These are phyloP conservation scores for Nebria ingens DNA, from an alignment of 1,140 invertebrate species.

Conservation along the genomic window DNA sequence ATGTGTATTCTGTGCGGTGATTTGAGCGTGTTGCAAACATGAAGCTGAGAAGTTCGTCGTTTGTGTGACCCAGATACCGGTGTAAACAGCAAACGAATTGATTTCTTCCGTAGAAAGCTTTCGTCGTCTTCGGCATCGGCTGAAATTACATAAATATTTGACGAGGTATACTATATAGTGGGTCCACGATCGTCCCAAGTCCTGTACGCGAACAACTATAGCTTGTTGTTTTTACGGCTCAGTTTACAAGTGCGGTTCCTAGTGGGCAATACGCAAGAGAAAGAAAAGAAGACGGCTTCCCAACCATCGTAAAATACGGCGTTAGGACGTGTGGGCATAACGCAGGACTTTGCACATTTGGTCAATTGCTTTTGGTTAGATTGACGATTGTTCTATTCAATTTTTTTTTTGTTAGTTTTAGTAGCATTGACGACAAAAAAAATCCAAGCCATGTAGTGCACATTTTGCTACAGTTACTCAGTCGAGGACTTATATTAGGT, in stretches of 20 bases:
- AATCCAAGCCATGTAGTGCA: too few relatives aligned
- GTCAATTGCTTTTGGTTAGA: too few relatives aligned
- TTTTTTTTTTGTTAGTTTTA: too few relatives aligned
- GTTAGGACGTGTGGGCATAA: too few relatives aligned
- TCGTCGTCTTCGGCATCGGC: not conserved
- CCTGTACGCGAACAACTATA: not conserved
- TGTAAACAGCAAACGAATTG: conserved; percentile 4
- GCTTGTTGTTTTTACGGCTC: not conserved
- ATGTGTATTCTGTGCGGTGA: not conserved
- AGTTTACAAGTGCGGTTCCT: not conserved
- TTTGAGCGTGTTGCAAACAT: not conserved
- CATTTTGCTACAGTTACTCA: too few relatives aligned
- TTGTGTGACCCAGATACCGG: not conserved
- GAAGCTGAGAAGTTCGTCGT: not conserved
- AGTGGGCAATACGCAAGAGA: not conserved
- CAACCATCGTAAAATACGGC: too few relatives aligned
- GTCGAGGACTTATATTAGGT: too few relatives aligned
- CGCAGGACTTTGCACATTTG: too few relatives aligned
- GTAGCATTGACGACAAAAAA: too few relatives aligned
- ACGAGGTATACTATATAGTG: not conserved
- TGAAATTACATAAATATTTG: conserved; percentile 8
- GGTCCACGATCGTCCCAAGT: not conserved
- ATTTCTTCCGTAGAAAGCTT: not conserved
- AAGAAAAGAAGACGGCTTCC: too few relatives aligned
- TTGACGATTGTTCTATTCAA: too few relatives aligned